Evolutionary conservation across 1,140 invertebrate genomes (phyloP), one percentile per base, ranked within the genome.

Genomic region (Periplaneta americana): DNA sequence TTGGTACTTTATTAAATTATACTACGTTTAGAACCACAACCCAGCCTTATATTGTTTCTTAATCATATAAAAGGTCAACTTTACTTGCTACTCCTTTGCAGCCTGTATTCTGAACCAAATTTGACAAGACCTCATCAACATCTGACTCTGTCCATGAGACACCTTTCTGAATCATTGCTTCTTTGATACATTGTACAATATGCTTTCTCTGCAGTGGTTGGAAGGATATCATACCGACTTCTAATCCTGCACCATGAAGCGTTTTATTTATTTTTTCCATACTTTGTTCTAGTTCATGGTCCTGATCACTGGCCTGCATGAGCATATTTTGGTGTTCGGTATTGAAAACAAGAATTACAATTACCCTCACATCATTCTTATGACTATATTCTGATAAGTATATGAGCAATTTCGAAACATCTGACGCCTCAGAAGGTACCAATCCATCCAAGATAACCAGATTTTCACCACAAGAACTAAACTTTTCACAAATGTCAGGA

Each of bases 381-480:
- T 78, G 5, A 8, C 34, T 31, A 39, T 78, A 18, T n/a, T 22
- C n/a, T n/a, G 28, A 13, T 36, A 78, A 5, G n/a, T 39, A 22
- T 4, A n/a, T 22, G 13, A 66, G 48, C 22, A 66, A 66, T n/a
- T 28, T 66, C 2, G n/a, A 18, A 33, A 31, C 22, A 78, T 39
- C 76, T 34, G 1, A 28, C 2, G 28, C n/a, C 8, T 78, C 76
- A 36, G 28, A 28, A 28, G 28, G 11, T 78, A 34, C n/a, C 28
- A 78, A 78, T n/a, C 28, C 34, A 39, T 78, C 76, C 17, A 78
- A n/a, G 35, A 78, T 28, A 78, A 78, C 35, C 34, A 78, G 34
- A 78, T 78, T 34, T 9, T 37, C 76, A 78, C 76, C 76, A 78
- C 76, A 78, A 28, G 13, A 39, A 9, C 34, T 28, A 39, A 36